phyloP scores from a whole-genome alignment of 2,888 invertebrate genomes.

The Pyrocoelia pectoralis region DNA sequence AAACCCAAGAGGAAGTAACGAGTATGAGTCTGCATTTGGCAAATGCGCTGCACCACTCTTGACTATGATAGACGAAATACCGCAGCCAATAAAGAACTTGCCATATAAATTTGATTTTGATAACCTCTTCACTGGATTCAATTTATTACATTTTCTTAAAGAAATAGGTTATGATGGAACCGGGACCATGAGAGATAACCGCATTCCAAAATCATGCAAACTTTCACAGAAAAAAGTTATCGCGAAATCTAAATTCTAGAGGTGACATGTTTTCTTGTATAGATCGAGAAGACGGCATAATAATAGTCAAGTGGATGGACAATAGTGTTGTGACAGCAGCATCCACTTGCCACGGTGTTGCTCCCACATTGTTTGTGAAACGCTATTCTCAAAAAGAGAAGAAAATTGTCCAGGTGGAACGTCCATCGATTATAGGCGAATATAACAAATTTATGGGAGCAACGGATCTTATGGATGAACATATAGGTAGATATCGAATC shows the following conservation, averaged over 20 bases:
- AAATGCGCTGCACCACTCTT: not conserved
- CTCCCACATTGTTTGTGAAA: too few relatives aligned
- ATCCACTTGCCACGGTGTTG: not conserved
- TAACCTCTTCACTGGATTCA: too few relatives aligned
- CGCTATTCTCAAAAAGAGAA: not conserved
- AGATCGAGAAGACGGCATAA: too few relatives aligned
- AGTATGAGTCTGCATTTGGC: conserved; percentile 23
- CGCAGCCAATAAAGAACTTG: not conserved
- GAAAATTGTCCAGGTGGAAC: not conserved
- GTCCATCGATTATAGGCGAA: not conserved
- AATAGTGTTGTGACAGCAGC: not conserved
- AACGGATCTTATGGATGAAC: not conserved
- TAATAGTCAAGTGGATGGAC: not conserved
- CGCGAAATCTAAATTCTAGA: too few relatives aligned
- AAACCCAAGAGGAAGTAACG: conserved; percentile 18
- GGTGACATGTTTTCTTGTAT: too few relatives aligned
- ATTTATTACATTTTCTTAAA: too few relatives aligned
- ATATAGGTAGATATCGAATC: not conserved
- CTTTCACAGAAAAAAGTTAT: too few relatives aligned
- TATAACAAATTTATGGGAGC: not conserved
- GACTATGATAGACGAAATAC: not conserved
- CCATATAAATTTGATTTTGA: not conserved
- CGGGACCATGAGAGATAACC: too few relatives aligned
- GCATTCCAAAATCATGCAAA: too few relatives aligned
- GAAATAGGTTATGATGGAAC: too few relatives aligned